phyloP scores from a whole-genome alignment of 92 coral and sea anemone species.

The Palythoa heliodiscus region DNA sequence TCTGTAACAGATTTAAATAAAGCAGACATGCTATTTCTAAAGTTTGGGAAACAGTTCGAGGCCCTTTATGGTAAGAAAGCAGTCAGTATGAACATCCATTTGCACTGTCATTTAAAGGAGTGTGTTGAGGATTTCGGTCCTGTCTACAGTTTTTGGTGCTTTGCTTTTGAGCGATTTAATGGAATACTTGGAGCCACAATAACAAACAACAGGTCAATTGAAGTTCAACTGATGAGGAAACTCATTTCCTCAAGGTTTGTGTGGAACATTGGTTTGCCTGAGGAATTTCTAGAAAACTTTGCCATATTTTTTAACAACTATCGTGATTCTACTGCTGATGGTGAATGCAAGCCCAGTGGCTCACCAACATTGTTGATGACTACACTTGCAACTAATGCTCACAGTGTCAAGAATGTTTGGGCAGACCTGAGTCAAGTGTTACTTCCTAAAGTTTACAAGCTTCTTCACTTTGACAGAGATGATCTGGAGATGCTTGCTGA shows the following conservation, averaged over 20 bases:
- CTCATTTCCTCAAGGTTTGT: neutral
- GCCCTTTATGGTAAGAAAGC: neutral
- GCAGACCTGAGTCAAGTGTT: neutral
- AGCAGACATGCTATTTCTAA: neutral
- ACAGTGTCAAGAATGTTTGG: neutral
- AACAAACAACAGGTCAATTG: constrained; percentile 6
- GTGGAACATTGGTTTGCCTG: neutral
- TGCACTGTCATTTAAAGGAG: constrained; percentile 1
- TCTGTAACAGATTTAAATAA: neutral
- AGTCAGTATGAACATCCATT: neutral
- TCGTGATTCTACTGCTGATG: neutral
- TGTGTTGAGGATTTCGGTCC: neutral
- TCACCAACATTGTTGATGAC: constrained; percentile 1
- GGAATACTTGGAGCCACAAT: constrained; percentile 4
- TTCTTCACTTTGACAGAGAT: constrained; percentile 1
- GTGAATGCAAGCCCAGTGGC: constrained; percentile 2
- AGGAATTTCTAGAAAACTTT: neutral
- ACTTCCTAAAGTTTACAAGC: neutral
- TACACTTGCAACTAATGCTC: neutral
- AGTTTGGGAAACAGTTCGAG: constrained; percentile 6
- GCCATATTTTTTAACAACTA: neutral
- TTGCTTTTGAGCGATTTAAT: neutral
- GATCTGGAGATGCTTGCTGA: constrained; percentile 1
- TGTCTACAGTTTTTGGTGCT: neutral
- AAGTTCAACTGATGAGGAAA: neutral